A percentile compares a stretch with the other conserved stretches of the same genome.
Evolutionary conservation across 2,888 invertebrate species (phyloP).

Genomic region (Oscheius sp.): DNA sequence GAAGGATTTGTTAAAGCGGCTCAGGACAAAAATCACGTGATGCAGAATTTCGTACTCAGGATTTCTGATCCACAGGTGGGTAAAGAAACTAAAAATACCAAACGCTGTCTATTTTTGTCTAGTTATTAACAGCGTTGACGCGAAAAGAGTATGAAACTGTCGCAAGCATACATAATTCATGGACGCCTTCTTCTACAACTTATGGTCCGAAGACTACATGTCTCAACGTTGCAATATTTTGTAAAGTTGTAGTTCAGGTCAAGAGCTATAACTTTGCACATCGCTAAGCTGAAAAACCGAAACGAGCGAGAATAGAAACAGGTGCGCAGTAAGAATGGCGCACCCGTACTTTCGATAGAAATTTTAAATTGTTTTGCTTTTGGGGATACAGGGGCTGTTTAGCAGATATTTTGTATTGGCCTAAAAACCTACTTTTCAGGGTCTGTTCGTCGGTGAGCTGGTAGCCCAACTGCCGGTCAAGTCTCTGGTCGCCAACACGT

Average conservation of each 20-base stretch:
- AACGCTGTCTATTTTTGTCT: no score
- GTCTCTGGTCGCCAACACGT: slow-evolving; percentile 44
- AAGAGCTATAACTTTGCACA: neutral
- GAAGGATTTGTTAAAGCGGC: slow-evolving; percentile 59
- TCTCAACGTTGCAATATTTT: no score
- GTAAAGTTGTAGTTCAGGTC: neutral
- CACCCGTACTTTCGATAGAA: neutral
- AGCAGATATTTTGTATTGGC: neutral
- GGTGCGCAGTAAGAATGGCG: neutral
- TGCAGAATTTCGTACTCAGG: slow-evolving; percentile 62
- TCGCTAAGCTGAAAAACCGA: neutral
- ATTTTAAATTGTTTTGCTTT: no score
- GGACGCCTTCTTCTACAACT: neutral
- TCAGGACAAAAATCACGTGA: slow-evolving; percentile 50
- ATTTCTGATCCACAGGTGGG: slow-evolving; percentile 45
- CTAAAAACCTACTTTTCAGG: slow-evolving; percentile 34
- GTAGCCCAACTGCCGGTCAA: slow-evolving; percentile 64
- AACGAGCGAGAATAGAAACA: neutral
- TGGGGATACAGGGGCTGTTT: no score
- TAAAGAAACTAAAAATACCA: neutral
- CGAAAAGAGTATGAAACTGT: no score
- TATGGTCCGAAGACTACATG: no score
- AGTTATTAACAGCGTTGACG: no score
- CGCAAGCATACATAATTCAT: no score
- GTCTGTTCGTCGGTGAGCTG: slow-evolving; percentile 58